phyloP scores from a whole-genome alignment of 2,888 invertebrate species.

The Hydrotaea cyrtoneurina region DNA sequence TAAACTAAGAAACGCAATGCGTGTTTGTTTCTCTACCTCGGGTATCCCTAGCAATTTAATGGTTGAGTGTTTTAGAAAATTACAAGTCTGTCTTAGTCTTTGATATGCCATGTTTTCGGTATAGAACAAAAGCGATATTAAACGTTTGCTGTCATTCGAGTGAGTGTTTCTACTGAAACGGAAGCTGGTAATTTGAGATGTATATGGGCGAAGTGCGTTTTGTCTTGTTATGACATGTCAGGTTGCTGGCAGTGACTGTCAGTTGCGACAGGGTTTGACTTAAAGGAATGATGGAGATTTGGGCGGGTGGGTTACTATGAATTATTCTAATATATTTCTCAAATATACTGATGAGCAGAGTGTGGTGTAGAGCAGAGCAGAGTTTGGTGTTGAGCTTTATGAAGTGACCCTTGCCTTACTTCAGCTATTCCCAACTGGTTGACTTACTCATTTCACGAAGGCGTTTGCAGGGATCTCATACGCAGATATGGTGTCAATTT shows the following conservation, averaged over 20 bases:
- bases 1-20: slow-evolving; percentile 15
- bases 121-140: neutral
- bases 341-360: too few species aligned
- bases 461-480: too few species aligned
- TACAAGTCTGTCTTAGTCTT: slow-evolving; percentile 32
- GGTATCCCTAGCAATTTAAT: slow-evolving; percentile 54
- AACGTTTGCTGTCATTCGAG: slow-evolving; percentile 14
- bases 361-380: too few species aligned
- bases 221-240: slow-evolving; percentile 19
- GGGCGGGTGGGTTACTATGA: too few species aligned
- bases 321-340: neutral
- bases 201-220: slow-evolving; percentile 18
- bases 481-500: too few species aligned
- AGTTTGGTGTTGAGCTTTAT: too few species aligned
- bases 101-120: neutral
- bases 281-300: neutral
- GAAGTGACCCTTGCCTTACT: too few species aligned
- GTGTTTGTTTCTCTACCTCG: neutral
- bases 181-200: slow-evolving; percentile 60
- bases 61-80: slow-evolving; percentile 55
- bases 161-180: slow-evolving; percentile 42
- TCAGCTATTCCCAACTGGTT: too few species aligned
- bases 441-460: too few species aligned
- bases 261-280: neutral
- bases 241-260: neutral